phyloP scores from a whole-genome alignment of 2,888 invertebrate species.

The Cyrtodaria siliqua region DNA sequence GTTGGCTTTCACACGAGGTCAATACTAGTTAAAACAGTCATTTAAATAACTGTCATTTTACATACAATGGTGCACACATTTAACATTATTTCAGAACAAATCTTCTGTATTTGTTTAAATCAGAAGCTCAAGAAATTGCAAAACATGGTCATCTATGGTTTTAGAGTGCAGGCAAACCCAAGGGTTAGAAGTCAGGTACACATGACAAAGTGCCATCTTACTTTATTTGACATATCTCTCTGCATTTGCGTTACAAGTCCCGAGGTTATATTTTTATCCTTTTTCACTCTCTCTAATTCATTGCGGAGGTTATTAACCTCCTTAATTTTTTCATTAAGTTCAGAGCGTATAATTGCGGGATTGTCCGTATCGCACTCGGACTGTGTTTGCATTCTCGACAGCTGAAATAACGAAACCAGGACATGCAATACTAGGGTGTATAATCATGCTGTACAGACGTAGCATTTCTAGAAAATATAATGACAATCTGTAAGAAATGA shows the following conservation, averaged over 20 bases:
- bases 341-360: conserved; percentile 64
- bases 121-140: no score
- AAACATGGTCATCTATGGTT: conserved; percentile 1
- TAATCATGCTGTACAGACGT: no score
- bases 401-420: conserved; percentile 48
- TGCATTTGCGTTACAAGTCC: conserved; percentile 85
- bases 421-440: background rate
- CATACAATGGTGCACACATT: no score
- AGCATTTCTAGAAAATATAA: no score
- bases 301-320: conserved; percentile 78
- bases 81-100: no score
- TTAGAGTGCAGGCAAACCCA: conserved; percentile 1
- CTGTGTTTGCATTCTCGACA: conserved; percentile 52
- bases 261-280: conserved; percentile 84
- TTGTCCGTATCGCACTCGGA: conserved; percentile 47
- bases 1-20: no score
- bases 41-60: no score
- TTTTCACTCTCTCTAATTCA: conserved; percentile 84
- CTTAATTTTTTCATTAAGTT: conserved; percentile 76
- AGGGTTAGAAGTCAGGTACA: background rate
- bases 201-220: conserved; percentile 58
- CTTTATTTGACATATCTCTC: conserved; percentile 85
- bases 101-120: no score
- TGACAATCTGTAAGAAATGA: no score
- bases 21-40: no score